Conservation (phyloP, 2,797 vertebrate genomes). For the Alcedo atthis region DNA sequence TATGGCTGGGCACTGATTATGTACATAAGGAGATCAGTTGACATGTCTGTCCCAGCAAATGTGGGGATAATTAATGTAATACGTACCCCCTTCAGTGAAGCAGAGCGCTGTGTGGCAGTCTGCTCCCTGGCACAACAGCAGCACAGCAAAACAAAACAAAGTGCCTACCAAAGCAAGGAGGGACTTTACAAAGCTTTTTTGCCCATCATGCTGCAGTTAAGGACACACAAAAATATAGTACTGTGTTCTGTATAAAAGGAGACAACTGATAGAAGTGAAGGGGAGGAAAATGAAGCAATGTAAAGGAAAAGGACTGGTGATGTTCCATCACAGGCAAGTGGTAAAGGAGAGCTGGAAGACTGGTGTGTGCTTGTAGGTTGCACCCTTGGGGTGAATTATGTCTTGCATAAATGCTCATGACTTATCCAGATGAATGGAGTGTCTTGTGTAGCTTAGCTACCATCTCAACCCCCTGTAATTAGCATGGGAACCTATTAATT, state of each 20-base stretch:
- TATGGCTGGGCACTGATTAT: not conserved
- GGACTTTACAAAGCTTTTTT: not conserved
- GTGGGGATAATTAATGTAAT: not conserved
- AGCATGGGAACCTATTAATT: conserved; percentile 22
- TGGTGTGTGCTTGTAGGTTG: not conserved
- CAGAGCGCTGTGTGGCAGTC: not conserved
- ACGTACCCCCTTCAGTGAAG: not conserved
- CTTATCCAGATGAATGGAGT: conserved; percentile 17
- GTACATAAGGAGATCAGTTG: not conserved
- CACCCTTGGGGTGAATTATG: not conserved
- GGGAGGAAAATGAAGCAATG: not conserved
- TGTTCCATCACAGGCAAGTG: not conserved
- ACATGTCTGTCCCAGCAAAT: not conserved
- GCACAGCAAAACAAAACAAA: not conserved
- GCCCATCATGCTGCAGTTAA: not conserved
- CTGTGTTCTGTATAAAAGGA: not conserved
- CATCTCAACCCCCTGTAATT: conserved; percentile 30
- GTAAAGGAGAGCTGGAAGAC: not conserved
- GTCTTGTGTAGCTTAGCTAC: not conserved
- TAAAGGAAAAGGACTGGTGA: not conserved
- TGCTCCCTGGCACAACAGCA: not conserved
- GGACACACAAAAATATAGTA: not conserved
- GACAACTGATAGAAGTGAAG: not conserved
- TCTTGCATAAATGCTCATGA: conserved; percentile 16
- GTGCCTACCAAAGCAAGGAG: not conserved